Base-by-base conservation (phyloP, 2,797 vertebrate species). In the Cirrhinus molitorella region DNA sequence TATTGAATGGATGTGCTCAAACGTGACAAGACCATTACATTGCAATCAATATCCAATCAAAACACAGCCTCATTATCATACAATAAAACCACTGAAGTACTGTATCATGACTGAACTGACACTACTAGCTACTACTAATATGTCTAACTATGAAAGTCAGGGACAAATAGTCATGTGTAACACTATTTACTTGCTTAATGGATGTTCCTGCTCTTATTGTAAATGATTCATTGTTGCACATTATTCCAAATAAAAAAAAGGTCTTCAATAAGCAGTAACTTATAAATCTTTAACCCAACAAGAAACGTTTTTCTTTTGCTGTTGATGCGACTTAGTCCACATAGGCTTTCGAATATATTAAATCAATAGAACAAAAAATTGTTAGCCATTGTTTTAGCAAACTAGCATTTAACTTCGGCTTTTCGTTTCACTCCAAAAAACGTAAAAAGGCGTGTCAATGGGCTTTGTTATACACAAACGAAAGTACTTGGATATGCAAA, bases 11-110 rank as follows among this genome's bases (percentile, higher is more conserved):
- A 83, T 68, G 34, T 67, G n/a, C 49, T 67, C 43, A 61, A 31
- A 55, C 51, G 40, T 57, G 72, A 57, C 81, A 76, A 83, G 34
- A 37, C 19, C 40, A 70, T 49, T 76, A 57, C 10, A 78, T 37
- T n/a, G 37, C 66, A 83, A 78, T 83, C 74, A 83, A 83, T 83
- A 76, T 57, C 23, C 40, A 68, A 68, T 76, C 28, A 70, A 68
- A 83, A 71, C 73, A 59, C 65, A 77, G 73, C 21, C 43, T 59
- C 25, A 40, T 83, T 49, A 70, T 61, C 31, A 76, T 43, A 55
- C 17, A 67, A 57, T 67, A 57, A n/a, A 76, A 67, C 8, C n/a
- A 43, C 47, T 25, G 37, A 65, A 66, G 19, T 37, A 68, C 47
- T 79, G 37, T 80, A 59, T 47, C 67, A 81, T 81, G 23, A 81